phyloP scores from a whole-genome alignment of 2,797 vertebrate genomes.

The Margarornis squamiger region DNA sequence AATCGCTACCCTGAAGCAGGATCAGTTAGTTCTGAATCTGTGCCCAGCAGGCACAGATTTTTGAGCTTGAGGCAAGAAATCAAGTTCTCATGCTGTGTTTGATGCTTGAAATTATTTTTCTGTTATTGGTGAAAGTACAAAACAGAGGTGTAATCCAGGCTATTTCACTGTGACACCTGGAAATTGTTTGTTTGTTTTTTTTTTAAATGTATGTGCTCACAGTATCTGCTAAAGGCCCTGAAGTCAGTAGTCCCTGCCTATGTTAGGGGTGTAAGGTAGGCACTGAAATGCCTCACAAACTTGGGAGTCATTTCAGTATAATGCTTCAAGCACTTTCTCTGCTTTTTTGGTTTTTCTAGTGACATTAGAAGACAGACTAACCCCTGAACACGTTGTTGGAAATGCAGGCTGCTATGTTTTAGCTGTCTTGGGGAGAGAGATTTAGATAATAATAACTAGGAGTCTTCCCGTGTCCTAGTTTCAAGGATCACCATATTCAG shows the following conservation, averaged over 20 bases:
- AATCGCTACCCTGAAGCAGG: not conserved
- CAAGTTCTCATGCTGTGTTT: not conserved
- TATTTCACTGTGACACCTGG: not conserved
- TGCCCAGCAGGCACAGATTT: not conserved
- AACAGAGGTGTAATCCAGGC: not conserved
- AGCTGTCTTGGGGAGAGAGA: not conserved
- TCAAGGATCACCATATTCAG: conserved; percentile 28
- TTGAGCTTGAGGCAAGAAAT: not conserved
- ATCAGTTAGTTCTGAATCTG: not conserved
- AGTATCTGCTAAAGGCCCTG: not conserved
- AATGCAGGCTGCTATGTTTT: not conserved
- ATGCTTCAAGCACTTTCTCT: not conserved
- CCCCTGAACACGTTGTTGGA: not conserved
- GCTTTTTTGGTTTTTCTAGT: not conserved
- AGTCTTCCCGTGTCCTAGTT: conserved; percentile 39
- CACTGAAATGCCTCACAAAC: not conserved
- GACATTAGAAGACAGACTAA: not conserved
- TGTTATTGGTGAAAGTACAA: not conserved
- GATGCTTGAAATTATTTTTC: not conserved
- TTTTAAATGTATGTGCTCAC: not conserved
- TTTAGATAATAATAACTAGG: conserved; percentile 9
- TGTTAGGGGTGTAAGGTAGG: not conserved
- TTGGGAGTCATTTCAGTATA: not conserved
- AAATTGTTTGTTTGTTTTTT: not conserved
- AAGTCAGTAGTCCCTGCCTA: not conserved